Conservation (phyloP, 2,888 invertebrate genomes). For the Torymus tubicola region DNA sequence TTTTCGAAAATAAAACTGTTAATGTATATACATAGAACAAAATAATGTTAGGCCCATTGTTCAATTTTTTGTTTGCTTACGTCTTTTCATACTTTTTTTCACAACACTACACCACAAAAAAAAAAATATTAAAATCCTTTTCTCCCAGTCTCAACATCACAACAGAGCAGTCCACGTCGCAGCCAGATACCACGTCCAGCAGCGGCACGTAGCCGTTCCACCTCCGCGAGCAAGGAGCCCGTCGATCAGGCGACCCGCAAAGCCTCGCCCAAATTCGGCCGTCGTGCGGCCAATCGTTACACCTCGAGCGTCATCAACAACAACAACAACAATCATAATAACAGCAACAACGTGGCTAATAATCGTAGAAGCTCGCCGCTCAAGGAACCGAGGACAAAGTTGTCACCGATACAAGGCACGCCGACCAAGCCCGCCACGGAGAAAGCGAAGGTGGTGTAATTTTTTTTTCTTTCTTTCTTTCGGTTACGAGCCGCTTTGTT, state of each 20-base stretch:
- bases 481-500: background rate
- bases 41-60: too few relatives aligned
- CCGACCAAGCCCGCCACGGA: constrained; percentile 64
- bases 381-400: constrained; percentile 55
- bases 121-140: background rate
- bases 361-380: too few relatives aligned
- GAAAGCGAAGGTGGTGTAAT: background rate
- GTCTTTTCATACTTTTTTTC: too few relatives aligned
- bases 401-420: constrained; percentile 72
- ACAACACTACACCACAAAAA: too few relatives aligned
- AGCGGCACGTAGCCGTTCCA: constrained; percentile 66
- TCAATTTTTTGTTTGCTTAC: too few relatives aligned
- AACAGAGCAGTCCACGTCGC: constrained; percentile 72
- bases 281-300: constrained; percentile 61
- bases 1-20: too few relatives aligned
- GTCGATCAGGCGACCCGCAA: constrained; percentile 46
- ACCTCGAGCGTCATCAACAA: constrained; percentile 40
- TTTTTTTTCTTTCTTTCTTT: background rate
- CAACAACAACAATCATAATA: constrained; percentile 8
- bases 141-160: constrained; percentile 69
- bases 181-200: constrained; percentile 72
- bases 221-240: constrained; percentile 67
- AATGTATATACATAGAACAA: too few relatives aligned
- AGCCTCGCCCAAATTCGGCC: constrained; percentile 67
- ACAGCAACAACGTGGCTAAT: background rate